Base-by-base conservation (phyloP, 2,888 invertebrate species). In the Trachelus troglodyta region DNA sequence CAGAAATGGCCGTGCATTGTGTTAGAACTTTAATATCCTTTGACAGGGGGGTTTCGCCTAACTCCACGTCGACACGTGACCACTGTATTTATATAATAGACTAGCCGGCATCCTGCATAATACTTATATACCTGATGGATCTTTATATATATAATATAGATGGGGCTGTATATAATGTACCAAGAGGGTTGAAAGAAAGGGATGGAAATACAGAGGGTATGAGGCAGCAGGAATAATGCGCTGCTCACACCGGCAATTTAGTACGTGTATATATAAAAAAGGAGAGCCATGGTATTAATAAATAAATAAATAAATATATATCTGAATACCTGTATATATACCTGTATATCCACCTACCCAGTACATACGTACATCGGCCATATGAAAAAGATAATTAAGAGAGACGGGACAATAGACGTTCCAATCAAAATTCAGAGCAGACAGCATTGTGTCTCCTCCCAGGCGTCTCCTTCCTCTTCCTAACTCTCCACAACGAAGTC, bases 1-100 rank as follows among this genome's bases (percentile, higher is more conserved):
- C 56, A 56, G 56, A 9, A 23, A 56, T 56, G 56, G 23, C 56
- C 23, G 56, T 77, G 82, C 80, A 85, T 87, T 85, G 85, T 87
- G 82, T 85, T 83, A 82, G 84, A 86, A 89, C 88, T 89, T 90
- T 89, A 90, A 90, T 90, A 90, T 90, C 89, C 87, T 89, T 87
- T 87, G 85, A 86, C 83, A 81, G 77, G 77, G 31, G 78, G 75
- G 77, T 71, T 83, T 81, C 85, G 84, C 83, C 82, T 83, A 81
- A 82, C 79, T 78, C 74, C 83, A 80, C 75, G 37, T 31, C 75
- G 87, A 81, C 90, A 90, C 89, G 90, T 89, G 90, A 83, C 89
- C 85, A 82, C 83, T 82, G 81, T 77, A 77, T 82, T 78, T 73
- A 56, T 78, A 76, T 78, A 76, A 78, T 78, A 73, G 78, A 76